Percentiles rank a stretch among this genome's conserved stretches.
Evolutionary conservation across 1,140 invertebrate genomes (phyloP).

Genomic region (Drosophila rufa): DNA sequence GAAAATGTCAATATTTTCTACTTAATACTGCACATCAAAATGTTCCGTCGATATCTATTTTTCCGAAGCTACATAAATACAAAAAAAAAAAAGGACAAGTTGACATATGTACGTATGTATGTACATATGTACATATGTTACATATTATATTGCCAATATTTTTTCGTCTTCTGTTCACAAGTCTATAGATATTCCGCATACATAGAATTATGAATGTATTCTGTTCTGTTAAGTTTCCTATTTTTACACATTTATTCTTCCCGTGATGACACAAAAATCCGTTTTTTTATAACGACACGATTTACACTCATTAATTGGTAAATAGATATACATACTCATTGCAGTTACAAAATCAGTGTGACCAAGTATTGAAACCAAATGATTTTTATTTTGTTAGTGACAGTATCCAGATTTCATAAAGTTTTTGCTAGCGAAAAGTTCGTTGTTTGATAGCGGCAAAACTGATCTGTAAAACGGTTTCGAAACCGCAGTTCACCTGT

Average conservation of each 20-base stretch:
- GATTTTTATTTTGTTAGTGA: not conserved
- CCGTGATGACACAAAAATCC: slow-evolving; percentile 16
- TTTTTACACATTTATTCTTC: slow-evolving; percentile 13
- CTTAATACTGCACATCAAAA: slow-evolving; percentile 13
- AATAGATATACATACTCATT: slow-evolving; percentile 49
- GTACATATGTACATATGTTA: slow-evolving; percentile 19
- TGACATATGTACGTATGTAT: not conserved
- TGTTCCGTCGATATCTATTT: slow-evolving; percentile 10
- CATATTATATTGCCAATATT: slow-evolving; percentile 6
- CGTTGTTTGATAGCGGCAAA: no score
- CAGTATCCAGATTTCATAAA: no score
- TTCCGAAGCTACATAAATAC: slow-evolving; percentile 14
- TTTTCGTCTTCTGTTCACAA: not conserved
- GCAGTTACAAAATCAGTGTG: slow-evolving; percentile 34
- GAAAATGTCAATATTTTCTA: slow-evolving; percentile 6
- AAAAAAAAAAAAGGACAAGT: slow-evolving; percentile 11
- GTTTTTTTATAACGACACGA: slow-evolving; percentile 33
- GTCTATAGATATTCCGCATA: slow-evolving; percentile 1
- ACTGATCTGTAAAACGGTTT: no score
- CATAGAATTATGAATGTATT: not conserved
- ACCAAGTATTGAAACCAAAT: not conserved
- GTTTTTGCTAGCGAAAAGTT: no score
- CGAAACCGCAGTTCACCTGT: no score
- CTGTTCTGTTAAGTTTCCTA: not conserved
- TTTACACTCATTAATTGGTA: slow-evolving; percentile 31